These are phyloP conservation scores for Scolanthus callimorphus DNA, from an alignment of 92 coral and sea anemone genomes.

Conservation along the genomic window DNA sequence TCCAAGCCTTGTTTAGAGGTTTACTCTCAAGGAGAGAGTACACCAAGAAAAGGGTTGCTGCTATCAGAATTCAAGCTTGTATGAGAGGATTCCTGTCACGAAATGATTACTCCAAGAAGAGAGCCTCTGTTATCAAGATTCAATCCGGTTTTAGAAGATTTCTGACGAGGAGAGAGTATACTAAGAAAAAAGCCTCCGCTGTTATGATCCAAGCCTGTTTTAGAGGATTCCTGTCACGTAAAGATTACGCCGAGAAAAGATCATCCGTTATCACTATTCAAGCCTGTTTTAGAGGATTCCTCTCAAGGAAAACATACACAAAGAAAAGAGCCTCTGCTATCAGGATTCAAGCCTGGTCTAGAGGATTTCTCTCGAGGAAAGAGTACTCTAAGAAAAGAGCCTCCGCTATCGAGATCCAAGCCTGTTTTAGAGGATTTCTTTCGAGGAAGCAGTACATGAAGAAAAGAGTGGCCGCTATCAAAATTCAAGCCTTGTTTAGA, in stretches of 20 bases:
- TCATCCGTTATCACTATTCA: slow-evolving; percentile 30
- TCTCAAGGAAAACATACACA: slow-evolving; percentile 17
- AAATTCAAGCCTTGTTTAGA: slow-evolving; percentile 59
- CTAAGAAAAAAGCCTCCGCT: slow-evolving; percentile 9
- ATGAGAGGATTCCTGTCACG: slow-evolving; percentile 37
- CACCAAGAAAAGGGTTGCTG: slow-evolving; percentile 30
- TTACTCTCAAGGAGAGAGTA: slow-evolving; percentile 5
- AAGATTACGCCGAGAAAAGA: slow-evolving; percentile 13
- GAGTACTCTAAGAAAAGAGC: slow-evolving; percentile 28
- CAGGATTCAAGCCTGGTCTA: slow-evolving; percentile 47
- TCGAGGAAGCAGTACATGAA: slow-evolving; percentile 40
- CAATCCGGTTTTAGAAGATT: slow-evolving; percentile 45
- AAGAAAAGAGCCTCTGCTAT: slow-evolving; percentile 53
- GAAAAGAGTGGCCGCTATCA: slow-evolving; percentile 38
- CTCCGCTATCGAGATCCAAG: slow-evolving; percentile 59
- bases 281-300: slow-evolving; percentile 30
- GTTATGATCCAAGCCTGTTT: slow-evolving; percentile 35
- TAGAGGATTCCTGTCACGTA: slow-evolving; percentile 33
- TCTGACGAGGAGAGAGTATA: slow-evolving; percentile 19
- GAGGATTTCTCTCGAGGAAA: slow-evolving; percentile 42
- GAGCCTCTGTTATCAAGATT: slow-evolving; percentile 42
- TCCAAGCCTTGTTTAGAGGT: slow-evolving; percentile 54
- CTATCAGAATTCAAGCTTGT: slow-evolving; percentile 46
- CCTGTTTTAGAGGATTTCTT: slow-evolving; percentile 33
- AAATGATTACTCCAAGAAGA: slow-evolving; percentile 14